phyloP scores from a whole-genome alignment of 2,888 invertebrate genomes.

The Dryococelus australis region DNA sequence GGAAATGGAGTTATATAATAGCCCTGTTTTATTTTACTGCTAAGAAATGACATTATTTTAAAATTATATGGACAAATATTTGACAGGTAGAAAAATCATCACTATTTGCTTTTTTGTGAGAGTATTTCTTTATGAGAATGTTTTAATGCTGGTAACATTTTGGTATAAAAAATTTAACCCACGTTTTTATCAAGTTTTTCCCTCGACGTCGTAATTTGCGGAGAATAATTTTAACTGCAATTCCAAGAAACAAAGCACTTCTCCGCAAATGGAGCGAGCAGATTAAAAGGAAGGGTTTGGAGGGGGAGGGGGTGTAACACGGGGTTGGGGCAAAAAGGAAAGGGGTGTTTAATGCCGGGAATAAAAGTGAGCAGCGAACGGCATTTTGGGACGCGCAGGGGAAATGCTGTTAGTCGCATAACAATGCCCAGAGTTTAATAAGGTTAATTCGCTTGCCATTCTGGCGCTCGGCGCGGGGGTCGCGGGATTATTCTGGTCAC shows the following conservation, averaged over 20 bases:
- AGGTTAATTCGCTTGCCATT: constrained; percentile 40
- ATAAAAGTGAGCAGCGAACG: constrained; percentile 40
- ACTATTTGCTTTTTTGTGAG: no score
- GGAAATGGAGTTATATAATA: no score
- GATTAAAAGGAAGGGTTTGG: background rate
- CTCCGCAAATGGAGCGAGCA: constrained; percentile 2
- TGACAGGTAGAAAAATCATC: no score
- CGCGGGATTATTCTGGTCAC: constrained; percentile 25
- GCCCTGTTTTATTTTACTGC: no score
- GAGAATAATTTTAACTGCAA: constrained; percentile 4
- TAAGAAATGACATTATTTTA: no score
- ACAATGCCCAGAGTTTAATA: constrained; percentile 41
- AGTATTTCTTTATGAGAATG: background rate
- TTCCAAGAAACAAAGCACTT: constrained; percentile 12
- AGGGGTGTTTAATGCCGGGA: constrained; percentile 37
- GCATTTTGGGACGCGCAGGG: constrained; percentile 37
- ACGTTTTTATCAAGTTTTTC: background rate
- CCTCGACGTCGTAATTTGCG: background rate
- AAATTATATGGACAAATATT: no score
- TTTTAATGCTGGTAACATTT: background rate
- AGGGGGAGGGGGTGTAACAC: no score
- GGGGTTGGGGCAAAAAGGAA: background rate
- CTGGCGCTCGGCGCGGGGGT: background rate
- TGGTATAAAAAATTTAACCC: background rate
- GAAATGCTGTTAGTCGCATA: constrained; percentile 38